Evolutionary conservation across 2,797 vertebrate genomes (phyloP).

Genomic region (Buceros bicornis): DNA sequence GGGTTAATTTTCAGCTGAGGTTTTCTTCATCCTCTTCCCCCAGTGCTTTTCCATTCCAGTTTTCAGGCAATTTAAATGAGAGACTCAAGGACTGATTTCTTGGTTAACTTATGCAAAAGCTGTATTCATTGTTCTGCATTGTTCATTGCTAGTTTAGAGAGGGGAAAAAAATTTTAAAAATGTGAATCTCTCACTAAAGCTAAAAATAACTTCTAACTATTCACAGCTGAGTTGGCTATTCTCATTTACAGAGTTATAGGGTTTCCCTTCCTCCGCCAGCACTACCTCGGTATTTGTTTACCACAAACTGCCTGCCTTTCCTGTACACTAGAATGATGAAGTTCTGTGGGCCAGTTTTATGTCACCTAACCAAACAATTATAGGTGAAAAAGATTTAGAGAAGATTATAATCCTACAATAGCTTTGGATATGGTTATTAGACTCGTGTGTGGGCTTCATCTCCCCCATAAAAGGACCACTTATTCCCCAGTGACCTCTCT

Average conservation of each 20-base stretch:
- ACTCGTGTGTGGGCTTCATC: background rate
- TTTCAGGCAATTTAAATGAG: conserved; percentile 50
- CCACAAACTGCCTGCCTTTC: background rate
- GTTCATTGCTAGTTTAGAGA: background rate
- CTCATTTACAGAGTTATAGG: background rate
- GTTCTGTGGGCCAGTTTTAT: background rate
- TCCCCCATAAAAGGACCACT: fast-evolving
- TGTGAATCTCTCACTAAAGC: background rate
- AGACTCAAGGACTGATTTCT: conserved; percentile 1
- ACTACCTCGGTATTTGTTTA: background rate
- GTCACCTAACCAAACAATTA: background rate
- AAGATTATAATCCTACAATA: background rate
- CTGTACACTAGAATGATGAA: background rate
- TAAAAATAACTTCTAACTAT: background rate
- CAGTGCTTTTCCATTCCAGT: background rate
- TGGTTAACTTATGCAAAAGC: conserved; percentile 36
- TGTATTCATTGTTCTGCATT: background rate
- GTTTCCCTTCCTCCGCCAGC: background rate
- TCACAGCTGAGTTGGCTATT: background rate
- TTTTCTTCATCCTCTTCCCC: background rate
- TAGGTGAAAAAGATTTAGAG: background rate
- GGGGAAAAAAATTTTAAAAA: background rate
- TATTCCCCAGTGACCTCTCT: background rate
- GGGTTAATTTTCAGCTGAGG: background rate
- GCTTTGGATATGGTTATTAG: background rate